Evolutionary conservation across 2,797 vertebrate species (phyloP).

Genomic region (Nannoperca obscura): DNA sequence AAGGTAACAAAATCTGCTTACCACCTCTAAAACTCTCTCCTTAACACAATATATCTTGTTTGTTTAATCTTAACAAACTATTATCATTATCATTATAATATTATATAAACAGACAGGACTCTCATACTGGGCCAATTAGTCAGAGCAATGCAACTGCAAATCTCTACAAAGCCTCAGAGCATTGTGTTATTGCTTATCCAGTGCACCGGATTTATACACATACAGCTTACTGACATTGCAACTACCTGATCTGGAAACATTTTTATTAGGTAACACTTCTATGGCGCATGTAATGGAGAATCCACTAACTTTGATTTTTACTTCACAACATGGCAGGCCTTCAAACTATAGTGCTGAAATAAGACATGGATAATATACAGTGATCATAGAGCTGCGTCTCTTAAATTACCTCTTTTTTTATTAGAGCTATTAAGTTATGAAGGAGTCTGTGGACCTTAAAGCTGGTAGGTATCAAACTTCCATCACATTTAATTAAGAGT

Average conservation of each 20-base stretch:
- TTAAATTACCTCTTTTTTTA: background rate
- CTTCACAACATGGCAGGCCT: conserved; percentile 56
- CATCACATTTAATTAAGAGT: background rate
- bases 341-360: conserved; percentile 28
- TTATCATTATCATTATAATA: background rate
- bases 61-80: background rate
- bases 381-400: conserved; percentile 26
- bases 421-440: background rate
- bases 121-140: conserved; percentile 10
- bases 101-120: conserved; percentile 7
- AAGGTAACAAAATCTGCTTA: background rate
- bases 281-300: background rate
- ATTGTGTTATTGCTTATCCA: conserved; percentile 8
- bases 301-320: conserved; percentile 54
- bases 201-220: conserved; percentile 5
- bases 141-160: conserved; percentile 11
- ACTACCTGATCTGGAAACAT: conserved; percentile 22
- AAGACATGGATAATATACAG: conserved; percentile 19
- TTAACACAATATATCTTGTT: background rate
- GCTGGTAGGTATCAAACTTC: background rate
- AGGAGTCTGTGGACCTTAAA: conserved; percentile 2
- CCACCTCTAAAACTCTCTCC: background rate
- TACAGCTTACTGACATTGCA: conserved; percentile 10
- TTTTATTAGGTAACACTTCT: conserved; percentile 12
- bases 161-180: background rate